Conservation (phyloP, 2,888 invertebrate species). For the Coelopa pilipes region DNA sequence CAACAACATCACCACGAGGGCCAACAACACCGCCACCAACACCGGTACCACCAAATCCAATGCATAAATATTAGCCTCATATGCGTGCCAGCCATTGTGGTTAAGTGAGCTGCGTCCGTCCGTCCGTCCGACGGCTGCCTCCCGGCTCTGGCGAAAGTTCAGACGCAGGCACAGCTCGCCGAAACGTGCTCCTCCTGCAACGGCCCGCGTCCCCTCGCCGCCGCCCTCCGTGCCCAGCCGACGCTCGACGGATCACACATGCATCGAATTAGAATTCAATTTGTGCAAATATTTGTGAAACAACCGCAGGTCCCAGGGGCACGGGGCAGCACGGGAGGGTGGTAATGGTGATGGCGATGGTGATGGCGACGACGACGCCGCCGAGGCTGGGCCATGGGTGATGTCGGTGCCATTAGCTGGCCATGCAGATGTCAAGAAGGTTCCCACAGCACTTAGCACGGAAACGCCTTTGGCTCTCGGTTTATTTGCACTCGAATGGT, state of each 20-base stretch:
- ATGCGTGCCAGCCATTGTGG: conserved; percentile 46
- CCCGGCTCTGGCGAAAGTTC: background rate
- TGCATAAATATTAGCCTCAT: conserved; percentile 37
- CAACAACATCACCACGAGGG: background rate
- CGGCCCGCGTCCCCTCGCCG: background rate
- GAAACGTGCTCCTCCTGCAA: background rate
- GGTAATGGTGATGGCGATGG: conserved; percentile 21
- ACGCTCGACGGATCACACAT: background rate
- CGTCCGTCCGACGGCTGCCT: background rate
- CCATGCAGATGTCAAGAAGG: background rate
- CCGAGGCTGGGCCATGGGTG: conserved; percentile 4
- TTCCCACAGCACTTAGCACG: conserved; percentile 25
- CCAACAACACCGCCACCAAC: background rate
- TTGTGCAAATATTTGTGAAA: conserved; percentile 36
- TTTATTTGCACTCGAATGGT: conserved; percentile 8
- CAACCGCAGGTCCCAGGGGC: conserved; percentile 4
- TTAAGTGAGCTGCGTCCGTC: conserved; percentile 2
- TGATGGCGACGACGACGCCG: conserved; percentile 2
- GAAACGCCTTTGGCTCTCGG: background rate
- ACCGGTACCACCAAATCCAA: background rate
- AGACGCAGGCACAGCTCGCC: background rate
- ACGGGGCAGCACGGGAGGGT: background rate
- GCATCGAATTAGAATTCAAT: conserved; percentile 38
- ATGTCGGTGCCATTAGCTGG: background rate
- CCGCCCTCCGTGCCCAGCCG: background rate